Conservation (phyloP, 2,797 vertebrate species). For the Megaceryle alcyon region DNA sequence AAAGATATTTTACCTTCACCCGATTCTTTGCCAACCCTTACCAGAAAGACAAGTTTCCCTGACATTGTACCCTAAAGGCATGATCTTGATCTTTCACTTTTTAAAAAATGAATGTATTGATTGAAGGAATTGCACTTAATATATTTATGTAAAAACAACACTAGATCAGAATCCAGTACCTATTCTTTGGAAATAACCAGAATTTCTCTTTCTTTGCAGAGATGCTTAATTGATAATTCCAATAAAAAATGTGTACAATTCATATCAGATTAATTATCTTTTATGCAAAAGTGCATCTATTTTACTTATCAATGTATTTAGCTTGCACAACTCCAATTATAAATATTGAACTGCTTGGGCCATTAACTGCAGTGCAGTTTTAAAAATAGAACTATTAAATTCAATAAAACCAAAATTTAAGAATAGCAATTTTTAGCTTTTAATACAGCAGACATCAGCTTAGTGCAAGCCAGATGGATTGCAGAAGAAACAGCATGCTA, state of each 20-base stretch:
- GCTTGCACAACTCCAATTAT: slow-evolving; percentile 11
- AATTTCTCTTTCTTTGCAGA: not conserved
- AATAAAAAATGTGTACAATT: not conserved
- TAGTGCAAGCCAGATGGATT: not conserved
- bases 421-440: not conserved
- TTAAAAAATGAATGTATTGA: not conserved
- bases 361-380: slow-evolving; percentile 17
- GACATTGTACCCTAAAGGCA: not conserved
- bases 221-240: not conserved
- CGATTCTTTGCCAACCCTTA: not conserved
- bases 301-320: slow-evolving; percentile 45
- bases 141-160: not conserved
- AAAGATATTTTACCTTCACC: not conserved
- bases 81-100: not conserved
- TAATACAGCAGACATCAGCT: not conserved
- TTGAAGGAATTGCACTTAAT: not conserved
- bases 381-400: slow-evolving; percentile 56
- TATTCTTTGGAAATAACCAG: not conserved
- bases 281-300: not conserved
- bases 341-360: slow-evolving; percentile 64
- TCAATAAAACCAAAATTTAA: slow-evolving; percentile 44
- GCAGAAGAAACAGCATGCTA: not conserved
- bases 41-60: not conserved
- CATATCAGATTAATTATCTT: slow-evolving; percentile 24
- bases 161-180: not conserved